Base-by-base conservation (phyloP, 1,140 invertebrate species). In the Hycleus cichorii region DNA sequence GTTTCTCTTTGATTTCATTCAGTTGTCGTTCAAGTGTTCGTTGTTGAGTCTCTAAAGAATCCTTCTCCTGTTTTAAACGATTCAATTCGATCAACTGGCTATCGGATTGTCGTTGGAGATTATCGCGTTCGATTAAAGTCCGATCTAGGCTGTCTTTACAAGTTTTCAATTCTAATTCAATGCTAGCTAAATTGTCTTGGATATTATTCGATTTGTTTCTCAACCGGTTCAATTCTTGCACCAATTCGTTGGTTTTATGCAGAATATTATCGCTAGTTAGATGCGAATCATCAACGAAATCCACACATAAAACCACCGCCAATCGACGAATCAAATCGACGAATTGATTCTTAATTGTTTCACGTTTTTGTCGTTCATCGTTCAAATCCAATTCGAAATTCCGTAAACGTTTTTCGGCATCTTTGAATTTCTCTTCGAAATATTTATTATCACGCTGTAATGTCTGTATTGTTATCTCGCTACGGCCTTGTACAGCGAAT, bases 381-480 rank as follows among this genome's bases (percentile, higher is more conserved):
- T 81, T 78, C 44, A 87, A 80, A 53, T 86, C 85, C 38, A 85
- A 67, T 71, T 90, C 88, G 42, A 89, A 65, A 47, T 82, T 80
- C 53, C 85, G 77, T 25, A 88, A 73, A 73, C 88, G 89, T 63
- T 84, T 82, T 54, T 89, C 84, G 47, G 88, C 75, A 59, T 91
- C 88, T 60, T 87, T 86, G 10, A 82, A 79, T 65, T 85, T 84
- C 25, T 90, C 88, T 69, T 89, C 87, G 59, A 85, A 81, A 59
- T 87, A 85, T 24, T 84, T 70, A 12, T 63, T 82, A 68, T 91
- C 89, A 50, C 88, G 77, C 64, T 88, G 84, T 40, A 88, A 68
- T 1, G 85, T 84, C 65, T 88, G 83, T 7, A 89, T 74, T 7
- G 85, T 82, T 49, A 83, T 80, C 62, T 91, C 88, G 42, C 78